Base-by-base conservation (phyloP, 2,113 vertebrate genomes). In the Fregetta grallaria region DNA sequence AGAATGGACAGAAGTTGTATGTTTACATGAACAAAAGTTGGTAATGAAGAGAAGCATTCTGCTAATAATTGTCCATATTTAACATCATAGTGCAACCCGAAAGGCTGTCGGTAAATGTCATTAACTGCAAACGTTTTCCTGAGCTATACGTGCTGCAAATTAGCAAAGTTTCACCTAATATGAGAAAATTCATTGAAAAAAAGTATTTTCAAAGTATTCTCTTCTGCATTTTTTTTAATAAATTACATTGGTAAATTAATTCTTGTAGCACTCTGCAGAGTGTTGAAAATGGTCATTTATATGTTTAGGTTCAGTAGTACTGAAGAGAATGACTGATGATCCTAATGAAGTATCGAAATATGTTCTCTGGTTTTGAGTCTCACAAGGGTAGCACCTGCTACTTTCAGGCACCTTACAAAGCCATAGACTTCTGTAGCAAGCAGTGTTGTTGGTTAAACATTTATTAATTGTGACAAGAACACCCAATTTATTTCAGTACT, bases 401-500 rank as follows among this genome's bases (percentile, higher is more conserved):
- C 96, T 93, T 94, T 90, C 88, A 94, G 85, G 61, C 30, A 38
- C 79, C 89, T 92, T 84, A 82, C 77, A 96, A 95, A 95, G 80
- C 97, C 80, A 8, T 53, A 88, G 95, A 91, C 77, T 80, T 96
- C 65, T 97, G 90, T 88, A 94, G 92, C 97, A 95, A 88, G 88
- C 80, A 40, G 40, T 96, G 92, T 98, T 98, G 98, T 94, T 95
- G 66, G 97, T 94, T 98, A 96, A 97, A 97, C 97, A 94, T 98
- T 98, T 98, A 98, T 98, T 98, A 98, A 98, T 98, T 97, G 98
- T 98, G 98, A 98, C 98, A 98, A 97, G 98, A 98, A 97, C 98
- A 98, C 97, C 71, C 91, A 98, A 97, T 98, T 98, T 98, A 98
- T 98, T 98, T 98, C 98, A 97, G 94, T 95, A 94, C 97, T 97